Conservation (phyloP, 2,888 invertebrate species). For the Ditula angustiorana region DNA sequence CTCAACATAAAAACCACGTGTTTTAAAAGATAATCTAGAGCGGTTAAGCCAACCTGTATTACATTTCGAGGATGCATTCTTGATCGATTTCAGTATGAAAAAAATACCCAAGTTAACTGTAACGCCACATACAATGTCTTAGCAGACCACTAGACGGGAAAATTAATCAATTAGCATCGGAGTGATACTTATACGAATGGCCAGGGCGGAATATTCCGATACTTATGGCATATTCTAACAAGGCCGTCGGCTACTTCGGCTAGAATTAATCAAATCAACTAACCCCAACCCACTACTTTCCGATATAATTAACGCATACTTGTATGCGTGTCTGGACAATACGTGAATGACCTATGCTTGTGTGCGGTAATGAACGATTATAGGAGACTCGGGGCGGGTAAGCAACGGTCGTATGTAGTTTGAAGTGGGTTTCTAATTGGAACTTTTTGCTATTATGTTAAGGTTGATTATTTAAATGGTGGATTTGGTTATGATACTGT, state of each 20-base stretch:
- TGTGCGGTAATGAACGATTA: slow-evolving; percentile 85
- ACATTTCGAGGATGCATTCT: not conserved
- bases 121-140: slow-evolving; percentile 4
- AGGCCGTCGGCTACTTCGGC: slow-evolving; percentile 76
- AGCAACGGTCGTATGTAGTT: slow-evolving; percentile 63
- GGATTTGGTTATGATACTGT: slow-evolving; percentile 59
- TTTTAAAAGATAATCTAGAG: not conserved
- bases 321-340: slow-evolving; percentile 78
- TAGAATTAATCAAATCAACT: slow-evolving; percentile 85
- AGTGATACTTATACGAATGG: slow-evolving; percentile 57
- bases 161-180: slow-evolving; percentile 65
- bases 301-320: slow-evolving; percentile 84
- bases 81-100: not conserved
- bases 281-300: slow-evolving; percentile 84
- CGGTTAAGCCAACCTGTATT: not conserved
- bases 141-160: slow-evolving; percentile 42
- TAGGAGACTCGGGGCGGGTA: slow-evolving; percentile 76
- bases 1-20: not conserved
- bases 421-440: slow-evolving; percentile 50
- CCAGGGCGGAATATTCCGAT: slow-evolving; percentile 74
- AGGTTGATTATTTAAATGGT: slow-evolving; percentile 70
- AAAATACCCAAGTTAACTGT: not conserved
- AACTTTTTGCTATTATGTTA: slow-evolving; percentile 67
- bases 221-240: slow-evolving; percentile 77
- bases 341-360: slow-evolving; percentile 71